These are phyloP conservation scores for Pocillopora meandrina DNA, from an alignment of 92 coral and sea anemone genomes.

Conservation along the genomic window DNA sequence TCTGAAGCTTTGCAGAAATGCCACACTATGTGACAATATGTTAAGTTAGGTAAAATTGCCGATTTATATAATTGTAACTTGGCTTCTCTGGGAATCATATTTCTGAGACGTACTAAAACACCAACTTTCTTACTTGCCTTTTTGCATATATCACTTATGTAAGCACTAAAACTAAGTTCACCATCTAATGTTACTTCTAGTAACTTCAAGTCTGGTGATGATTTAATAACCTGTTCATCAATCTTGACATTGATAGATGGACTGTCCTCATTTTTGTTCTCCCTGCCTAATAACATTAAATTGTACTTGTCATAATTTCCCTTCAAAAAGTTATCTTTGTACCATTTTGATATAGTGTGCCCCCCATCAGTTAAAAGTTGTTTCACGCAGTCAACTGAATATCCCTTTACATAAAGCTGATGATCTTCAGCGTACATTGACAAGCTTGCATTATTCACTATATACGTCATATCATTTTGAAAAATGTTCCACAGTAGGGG, in stretches of 20 bases:
- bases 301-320: constrained; percentile 40
- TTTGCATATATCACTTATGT: no score
- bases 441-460: constrained; percentile 21
- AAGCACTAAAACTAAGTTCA: constrained; percentile 17
- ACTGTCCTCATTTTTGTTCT: not conserved
- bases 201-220: not conserved
- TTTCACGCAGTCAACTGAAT: constrained; percentile 14
- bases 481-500: no score
- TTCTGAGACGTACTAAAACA: no score
- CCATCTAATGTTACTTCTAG: constrained; percentile 51
- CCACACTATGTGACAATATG: no score
- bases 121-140: no score
- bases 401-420: constrained; percentile 37
- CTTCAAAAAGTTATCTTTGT: constrained; percentile 37
- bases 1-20: no score
- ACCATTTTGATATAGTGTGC: constrained; percentile 46
- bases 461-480: constrained; percentile 49
- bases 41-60: no score
- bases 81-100: no score
- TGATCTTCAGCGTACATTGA: constrained; percentile 8
- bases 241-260: not conserved
- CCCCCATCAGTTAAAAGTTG: constrained; percentile 25
- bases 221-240: no score
- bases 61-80: no score
- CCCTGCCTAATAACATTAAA: not conserved